Base-by-base conservation (phyloP, 2,888 invertebrate species). In the Pterostichus niger region DNA sequence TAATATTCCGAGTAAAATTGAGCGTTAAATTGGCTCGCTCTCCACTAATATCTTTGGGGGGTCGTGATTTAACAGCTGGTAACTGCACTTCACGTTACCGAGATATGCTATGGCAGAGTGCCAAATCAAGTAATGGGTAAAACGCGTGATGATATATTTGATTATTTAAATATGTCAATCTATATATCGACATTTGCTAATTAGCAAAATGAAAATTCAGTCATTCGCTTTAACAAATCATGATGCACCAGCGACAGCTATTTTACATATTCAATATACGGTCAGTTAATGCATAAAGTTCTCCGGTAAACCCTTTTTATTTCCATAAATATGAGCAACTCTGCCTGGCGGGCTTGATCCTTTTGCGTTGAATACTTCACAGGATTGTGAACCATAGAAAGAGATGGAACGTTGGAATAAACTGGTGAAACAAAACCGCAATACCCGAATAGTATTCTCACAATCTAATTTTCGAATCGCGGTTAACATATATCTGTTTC, bases 281-380 rank as follows among this genome's bases (percentile, higher is more conserved):
- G 15, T 17, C 17, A 15, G 71, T 46, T 71, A 71, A 46, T 46
- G 24, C 17, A 46, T 46, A 11, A 31, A 71, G 49, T 71, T 46
- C 6, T 7, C 10, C 46, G 24, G 71, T 17, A 49, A 71, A 15
- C 24, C 71, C 24, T 71, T 71, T 71, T 71, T 71, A 71, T 71
- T 71, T 71, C 71, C 44, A 49, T 71, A 71, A 46, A 49, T 71
- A 71, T 71, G 71, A 46, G 44, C 71, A 71, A 11, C 64, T 17
- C 10, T 33, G 31, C 13, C 35, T 40, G 15, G 4, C 10, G 44
- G 49, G 71, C 46, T 46, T 44, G 17, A 24, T 11, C 64, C 59
- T 59, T 56, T 64, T 35, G 33, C 11, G 33, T 13, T n/a, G 33
- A 6, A n/a, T 33, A 35, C 64, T 64, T 64, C 35, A 35, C 64